phyloP scores from a whole-genome alignment of 2,797 vertebrate genomes.

The Takifugu ocellatus region DNA sequence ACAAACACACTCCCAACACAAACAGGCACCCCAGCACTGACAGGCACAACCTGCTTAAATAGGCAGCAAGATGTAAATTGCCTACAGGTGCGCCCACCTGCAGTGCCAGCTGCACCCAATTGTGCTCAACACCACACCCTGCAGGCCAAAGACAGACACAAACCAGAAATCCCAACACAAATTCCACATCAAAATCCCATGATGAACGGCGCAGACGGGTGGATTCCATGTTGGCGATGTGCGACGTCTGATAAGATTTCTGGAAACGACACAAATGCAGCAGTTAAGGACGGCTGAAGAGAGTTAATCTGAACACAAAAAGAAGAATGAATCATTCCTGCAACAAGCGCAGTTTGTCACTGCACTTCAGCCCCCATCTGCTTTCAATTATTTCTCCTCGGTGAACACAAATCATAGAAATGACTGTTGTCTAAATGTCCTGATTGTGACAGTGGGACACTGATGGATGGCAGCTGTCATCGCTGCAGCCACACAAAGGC shows the following conservation, averaged over 20 bases:
- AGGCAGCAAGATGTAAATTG: too few relatives aligned
- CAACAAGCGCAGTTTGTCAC: slow-evolving; percentile 42
- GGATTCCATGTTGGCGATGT: slow-evolving; percentile 36
- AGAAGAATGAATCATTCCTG: slow-evolving; percentile 44
- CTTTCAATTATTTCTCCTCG: slow-evolving; percentile 11
- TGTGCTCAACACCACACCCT: too few relatives aligned
- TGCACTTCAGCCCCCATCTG: slow-evolving; percentile 19
- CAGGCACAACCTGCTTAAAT: too few relatives aligned
- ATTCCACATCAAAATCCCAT: slow-evolving; percentile 42
- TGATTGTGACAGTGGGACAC: not conserved
- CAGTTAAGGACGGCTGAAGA: slow-evolving; percentile 41
- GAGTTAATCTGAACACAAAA: slow-evolving; percentile 30
- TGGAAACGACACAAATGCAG: slow-evolving; percentile 47
- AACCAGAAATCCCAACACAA: too few relatives aligned
- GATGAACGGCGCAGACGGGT: slow-evolving; percentile 50
- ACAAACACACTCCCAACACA: too few relatives aligned
- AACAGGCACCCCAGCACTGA: too few relatives aligned
- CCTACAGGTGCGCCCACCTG: too few relatives aligned
- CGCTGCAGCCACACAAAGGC: too few relatives aligned
- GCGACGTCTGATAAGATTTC: slow-evolving; percentile 47
- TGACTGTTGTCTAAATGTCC: slow-evolving; percentile 12
- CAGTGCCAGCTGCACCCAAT: too few relatives aligned
- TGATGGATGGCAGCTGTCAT: too few relatives aligned
- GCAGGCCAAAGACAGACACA: too few relatives aligned
- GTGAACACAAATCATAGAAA: slow-evolving; percentile 37